Conservation (phyloP, 2,113 vertebrate species). For the Semnornis frantzii region DNA sequence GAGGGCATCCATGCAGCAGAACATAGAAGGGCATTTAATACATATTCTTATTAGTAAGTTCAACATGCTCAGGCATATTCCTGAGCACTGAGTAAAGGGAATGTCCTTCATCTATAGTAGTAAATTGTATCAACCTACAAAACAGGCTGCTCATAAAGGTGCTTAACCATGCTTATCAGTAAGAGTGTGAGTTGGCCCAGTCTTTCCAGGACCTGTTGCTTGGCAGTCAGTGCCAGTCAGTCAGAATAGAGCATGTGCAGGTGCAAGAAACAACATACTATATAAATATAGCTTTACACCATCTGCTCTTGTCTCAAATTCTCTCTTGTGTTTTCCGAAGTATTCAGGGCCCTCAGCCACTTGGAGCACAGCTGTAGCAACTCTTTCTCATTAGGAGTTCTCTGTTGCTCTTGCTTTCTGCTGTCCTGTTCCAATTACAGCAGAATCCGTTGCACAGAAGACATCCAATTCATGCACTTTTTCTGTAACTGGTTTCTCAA, state of each 20-base stretch:
- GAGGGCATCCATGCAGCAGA: not conserved
- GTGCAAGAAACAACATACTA: not conserved
- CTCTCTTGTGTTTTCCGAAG: not conserved
- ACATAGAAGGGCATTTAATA: not conserved
- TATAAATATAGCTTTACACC: too few relatives aligned
- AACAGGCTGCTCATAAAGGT: not conserved
- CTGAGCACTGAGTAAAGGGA: not conserved
- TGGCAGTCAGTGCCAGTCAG: not conserved
- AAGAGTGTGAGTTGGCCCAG: not conserved
- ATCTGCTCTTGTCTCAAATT: not conserved
- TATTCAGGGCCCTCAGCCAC: not conserved
- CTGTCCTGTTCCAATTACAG: not conserved
- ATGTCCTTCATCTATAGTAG: not conserved
- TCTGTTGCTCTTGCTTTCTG: not conserved
- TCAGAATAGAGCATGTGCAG: not conserved
- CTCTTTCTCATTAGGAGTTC: not conserved
- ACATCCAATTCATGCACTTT: not conserved
- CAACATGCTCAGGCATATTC: not conserved
- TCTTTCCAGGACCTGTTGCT: not conserved
- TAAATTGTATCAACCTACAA: not conserved
- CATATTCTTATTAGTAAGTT: not conserved
- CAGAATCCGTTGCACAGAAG: not conserved
- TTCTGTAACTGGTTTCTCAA: not conserved
- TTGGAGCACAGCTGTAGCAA: not conserved
- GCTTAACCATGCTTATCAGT: not conserved